A percentile compares a stretch with the other conserved stretches of the same genome.
phyloP scores from a whole-genome alignment of 2,113 vertebrate species.

The Chauna torquata region DNA sequence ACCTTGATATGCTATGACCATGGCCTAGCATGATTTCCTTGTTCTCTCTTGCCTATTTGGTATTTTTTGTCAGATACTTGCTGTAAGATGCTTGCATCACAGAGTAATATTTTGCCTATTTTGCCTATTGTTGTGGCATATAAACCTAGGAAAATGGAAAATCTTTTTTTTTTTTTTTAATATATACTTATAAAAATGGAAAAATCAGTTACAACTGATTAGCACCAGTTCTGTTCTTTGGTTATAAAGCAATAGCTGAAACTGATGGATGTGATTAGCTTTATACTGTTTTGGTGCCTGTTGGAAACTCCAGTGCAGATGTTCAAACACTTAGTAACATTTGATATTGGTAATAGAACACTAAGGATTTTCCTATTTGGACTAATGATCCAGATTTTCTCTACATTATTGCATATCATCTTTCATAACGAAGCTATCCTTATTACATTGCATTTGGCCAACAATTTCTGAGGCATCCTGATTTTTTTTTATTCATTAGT shows the following conservation, averaged over 20 bases:
- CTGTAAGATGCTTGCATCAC: neutral
- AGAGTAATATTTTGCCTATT: neutral
- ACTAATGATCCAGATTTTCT: neutral
- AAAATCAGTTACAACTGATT: neutral
- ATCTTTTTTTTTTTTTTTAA: neutral
- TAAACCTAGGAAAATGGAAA: neutral
- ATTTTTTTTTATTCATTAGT: slow-evolving; percentile 6
- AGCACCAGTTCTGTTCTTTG: neutral
- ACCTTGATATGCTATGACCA: neutral
- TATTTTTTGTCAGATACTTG: neutral
- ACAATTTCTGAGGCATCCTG: neutral
- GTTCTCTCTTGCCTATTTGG: neutral
- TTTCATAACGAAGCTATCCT: neutral
- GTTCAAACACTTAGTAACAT: neutral
- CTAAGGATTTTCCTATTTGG: neutral
- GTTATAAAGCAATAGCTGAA: neutral
- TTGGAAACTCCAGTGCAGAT: neutral
- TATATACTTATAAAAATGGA: neutral
- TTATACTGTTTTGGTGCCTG: neutral
- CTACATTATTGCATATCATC: neutral
- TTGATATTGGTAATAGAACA: neutral
- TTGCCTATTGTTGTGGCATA: neutral
- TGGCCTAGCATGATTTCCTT: neutral
- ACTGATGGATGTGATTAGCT: neutral
- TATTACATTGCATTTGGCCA: neutral